A percentile compares a stretch with the other conserved stretches of the same genome.
phyloP scores from a whole-genome alignment of 2,888 invertebrate genomes.

The Lepidonotus clava region DNA sequence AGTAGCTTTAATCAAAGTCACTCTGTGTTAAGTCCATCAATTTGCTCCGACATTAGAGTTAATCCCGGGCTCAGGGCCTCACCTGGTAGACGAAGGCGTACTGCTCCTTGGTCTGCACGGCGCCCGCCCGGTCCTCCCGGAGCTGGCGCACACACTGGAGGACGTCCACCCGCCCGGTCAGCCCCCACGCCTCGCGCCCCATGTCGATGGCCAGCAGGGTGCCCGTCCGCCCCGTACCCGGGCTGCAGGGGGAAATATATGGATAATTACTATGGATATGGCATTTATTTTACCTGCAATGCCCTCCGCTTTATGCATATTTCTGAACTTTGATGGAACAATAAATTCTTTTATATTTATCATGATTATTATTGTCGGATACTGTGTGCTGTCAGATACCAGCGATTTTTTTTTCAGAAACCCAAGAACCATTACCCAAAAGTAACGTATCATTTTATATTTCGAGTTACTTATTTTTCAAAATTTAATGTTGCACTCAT shows the following conservation, averaged over 20 bases:
- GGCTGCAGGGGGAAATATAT: slow-evolving; percentile 81
- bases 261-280: neutral
- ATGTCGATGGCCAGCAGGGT: slow-evolving; percentile 92
- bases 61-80: too few species aligned
- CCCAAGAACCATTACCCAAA: too few species aligned
- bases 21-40: too few species aligned
- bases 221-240: slow-evolving; percentile 93
- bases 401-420: too few species aligned
- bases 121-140: slow-evolving; percentile 92
- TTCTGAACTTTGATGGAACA: too few species aligned
- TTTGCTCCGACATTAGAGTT: too few species aligned
- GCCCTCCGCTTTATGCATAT: neutral
- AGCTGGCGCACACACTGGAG: slow-evolving; percentile 91
- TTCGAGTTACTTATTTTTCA: too few species aligned
- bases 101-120: slow-evolving; percentile 94
- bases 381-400: too few species aligned
- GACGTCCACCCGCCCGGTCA: slow-evolving; percentile 90
- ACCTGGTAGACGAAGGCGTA: slow-evolving; percentile 96
- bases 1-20: too few species aligned
- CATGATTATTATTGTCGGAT: too few species aligned
- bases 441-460: neutral
- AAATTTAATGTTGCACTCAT: too few species aligned
- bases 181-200: slow-evolving; percentile 92
- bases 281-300: neutral
- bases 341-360: too few species aligned